Conservation (phyloP, 2,113 vertebrate species). For the Polyodon spathula region DNA sequence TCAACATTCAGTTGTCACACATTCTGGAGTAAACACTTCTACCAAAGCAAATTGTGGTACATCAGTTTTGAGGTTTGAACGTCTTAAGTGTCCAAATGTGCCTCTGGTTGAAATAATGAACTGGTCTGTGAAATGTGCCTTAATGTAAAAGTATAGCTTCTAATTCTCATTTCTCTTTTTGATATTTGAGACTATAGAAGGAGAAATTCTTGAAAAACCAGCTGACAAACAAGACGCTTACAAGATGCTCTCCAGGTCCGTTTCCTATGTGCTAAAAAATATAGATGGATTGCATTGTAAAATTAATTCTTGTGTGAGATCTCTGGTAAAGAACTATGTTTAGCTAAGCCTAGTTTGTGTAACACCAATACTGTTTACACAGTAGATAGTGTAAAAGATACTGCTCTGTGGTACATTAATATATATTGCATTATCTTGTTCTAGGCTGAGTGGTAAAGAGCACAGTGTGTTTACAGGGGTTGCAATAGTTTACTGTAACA, state of each 20-base stretch:
- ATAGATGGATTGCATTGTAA: neutral
- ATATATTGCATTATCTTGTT: constrained; percentile 4
- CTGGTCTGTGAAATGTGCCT: too few species aligned
- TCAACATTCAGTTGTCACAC: neutral
- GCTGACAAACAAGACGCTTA: constrained; percentile 83
- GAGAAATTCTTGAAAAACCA: constrained; percentile 85
- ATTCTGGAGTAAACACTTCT: neutral
- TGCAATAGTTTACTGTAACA: constrained; percentile 64
- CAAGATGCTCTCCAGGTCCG: constrained; percentile 79
- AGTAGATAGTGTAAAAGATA: too few species aligned
- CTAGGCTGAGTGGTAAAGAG: constrained; percentile 77
- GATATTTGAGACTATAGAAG: constrained; percentile 59
- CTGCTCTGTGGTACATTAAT: constrained; percentile 1
- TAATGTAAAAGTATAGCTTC: too few species aligned
- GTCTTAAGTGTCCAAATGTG: too few species aligned
- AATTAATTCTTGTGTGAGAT: neutral
- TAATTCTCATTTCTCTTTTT: too few species aligned
- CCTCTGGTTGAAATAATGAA: too few species aligned
- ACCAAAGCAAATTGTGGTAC: neutral
- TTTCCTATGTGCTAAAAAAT: too few species aligned
- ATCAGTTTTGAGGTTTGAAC: neutral
- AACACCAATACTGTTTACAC: too few species aligned
- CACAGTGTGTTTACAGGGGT: constrained; percentile 92
- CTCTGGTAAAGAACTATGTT: too few species aligned
- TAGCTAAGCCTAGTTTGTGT: too few species aligned